Evolutionary conservation across 2,888 invertebrate genomes (phyloP).

Genomic region (Boloria euphrosyne): DNA sequence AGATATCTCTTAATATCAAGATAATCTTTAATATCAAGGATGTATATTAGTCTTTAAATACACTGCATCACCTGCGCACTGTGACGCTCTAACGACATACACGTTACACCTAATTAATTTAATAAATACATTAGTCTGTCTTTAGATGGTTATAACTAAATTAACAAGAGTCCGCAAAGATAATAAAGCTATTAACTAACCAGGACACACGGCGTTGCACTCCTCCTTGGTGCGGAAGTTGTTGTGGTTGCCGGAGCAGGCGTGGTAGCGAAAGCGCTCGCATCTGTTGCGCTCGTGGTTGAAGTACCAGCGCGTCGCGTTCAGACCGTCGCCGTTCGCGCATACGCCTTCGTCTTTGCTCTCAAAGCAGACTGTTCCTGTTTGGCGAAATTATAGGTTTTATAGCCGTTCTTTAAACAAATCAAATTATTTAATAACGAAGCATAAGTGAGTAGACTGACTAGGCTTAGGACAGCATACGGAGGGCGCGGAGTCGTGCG

Average conservation of each 20-base stretch:
- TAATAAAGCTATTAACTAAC: conserved; percentile 55
- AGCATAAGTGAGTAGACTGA: conserved; percentile 57
- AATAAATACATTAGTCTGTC: too few species aligned
- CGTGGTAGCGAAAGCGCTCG: conserved; percentile 85
- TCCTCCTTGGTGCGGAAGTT: conserved; percentile 91
- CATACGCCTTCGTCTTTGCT: conserved; percentile 85
- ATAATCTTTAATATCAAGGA: too few species aligned
- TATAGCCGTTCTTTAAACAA: background rate
- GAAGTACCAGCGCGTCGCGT: conserved; percentile 87
- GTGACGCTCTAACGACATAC: too few species aligned
- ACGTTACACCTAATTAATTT: too few species aligned
- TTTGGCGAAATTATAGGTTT: background rate
- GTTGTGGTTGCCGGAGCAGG: conserved; percentile 92
- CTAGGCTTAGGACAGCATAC: conserved; percentile 94
- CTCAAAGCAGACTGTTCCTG: conserved; percentile 91
- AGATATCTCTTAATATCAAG: too few species aligned
- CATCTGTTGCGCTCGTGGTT: conserved; percentile 90
- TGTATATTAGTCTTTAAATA: too few species aligned
- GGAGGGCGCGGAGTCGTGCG: conserved; percentile 88
- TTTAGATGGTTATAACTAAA: too few species aligned
- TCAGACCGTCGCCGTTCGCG: conserved; percentile 60
- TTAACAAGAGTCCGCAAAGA: too few species aligned
- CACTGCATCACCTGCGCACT: too few species aligned
- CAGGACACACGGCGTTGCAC: conserved; percentile 91
- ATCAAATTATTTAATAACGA: background rate